phyloP scores from a whole-genome alignment of 2,113 vertebrate species.

The Corythaeola cristata region DNA sequence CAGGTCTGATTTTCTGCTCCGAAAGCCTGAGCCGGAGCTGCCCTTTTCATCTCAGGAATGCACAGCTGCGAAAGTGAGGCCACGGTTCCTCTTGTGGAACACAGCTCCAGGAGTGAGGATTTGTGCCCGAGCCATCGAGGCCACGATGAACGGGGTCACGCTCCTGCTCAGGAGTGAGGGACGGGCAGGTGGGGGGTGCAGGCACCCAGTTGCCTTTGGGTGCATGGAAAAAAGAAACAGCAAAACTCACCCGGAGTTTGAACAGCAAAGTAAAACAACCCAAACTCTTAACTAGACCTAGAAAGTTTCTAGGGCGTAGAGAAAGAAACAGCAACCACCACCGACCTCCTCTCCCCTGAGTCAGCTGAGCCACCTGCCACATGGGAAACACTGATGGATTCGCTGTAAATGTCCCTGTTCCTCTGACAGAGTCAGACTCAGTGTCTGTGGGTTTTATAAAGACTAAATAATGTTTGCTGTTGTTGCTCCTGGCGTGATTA shows the following conservation, averaged over 20 bases:
- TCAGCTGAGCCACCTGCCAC: not conserved
- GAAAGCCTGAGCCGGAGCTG: not conserved
- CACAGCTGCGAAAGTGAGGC: constrained; percentile 15
- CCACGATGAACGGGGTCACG: not conserved
- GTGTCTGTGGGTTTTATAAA: not conserved
- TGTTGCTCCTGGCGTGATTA: not conserved
- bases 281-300: not conserved
- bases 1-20: not conserved
- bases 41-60: constrained; percentile 28
- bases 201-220: not conserved
- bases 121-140: not conserved
- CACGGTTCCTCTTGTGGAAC: not conserved
- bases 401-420: not conserved
- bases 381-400: not conserved
- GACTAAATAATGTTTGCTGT: not conserved
- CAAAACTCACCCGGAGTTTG: not conserved
- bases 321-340: not conserved
- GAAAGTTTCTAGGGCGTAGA: not conserved
- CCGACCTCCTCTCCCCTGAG: not conserved
- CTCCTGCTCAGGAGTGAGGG: accelerated
- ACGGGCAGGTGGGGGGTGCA: not conserved
- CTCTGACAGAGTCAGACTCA: accelerated
- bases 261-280: not conserved
- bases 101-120: not conserved
- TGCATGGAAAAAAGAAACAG: accelerated